Conservation (phyloP, 2,888 invertebrate species). For the Sthenelais limicola region DNA sequence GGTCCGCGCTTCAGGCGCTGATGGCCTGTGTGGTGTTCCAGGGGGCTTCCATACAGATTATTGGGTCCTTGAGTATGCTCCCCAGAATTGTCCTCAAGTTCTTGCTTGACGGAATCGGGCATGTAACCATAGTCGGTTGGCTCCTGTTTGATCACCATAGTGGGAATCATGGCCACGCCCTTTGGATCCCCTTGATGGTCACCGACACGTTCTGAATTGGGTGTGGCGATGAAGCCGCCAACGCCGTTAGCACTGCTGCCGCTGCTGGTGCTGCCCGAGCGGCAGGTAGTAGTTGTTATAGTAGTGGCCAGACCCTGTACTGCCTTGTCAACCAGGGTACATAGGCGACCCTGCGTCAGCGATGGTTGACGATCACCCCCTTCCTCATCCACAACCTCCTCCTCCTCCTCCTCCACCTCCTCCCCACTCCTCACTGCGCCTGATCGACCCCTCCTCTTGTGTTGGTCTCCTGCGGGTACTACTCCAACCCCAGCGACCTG, state of each 20-base stretch:
- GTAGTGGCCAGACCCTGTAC: no score
- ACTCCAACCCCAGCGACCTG: no score
- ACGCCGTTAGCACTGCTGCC: not conserved
- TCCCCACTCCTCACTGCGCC: no score
- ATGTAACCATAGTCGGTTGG: constrained; percentile 8
- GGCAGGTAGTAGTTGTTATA: no score
- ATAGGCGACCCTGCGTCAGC: no score
- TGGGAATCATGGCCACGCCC: constrained; percentile 27
- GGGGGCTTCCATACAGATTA: constrained; percentile 3
- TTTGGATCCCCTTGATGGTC: not conserved
- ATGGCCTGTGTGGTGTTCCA: not conserved
- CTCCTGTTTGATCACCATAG: constrained; percentile 30
- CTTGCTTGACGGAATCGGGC: constrained; percentile 25
- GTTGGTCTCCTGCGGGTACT: not conserved
- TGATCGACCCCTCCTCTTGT: constrained; percentile 13
- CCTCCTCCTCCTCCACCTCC: no score
- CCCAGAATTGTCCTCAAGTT: constrained; percentile 13
- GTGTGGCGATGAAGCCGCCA: not conserved
- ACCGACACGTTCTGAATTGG: no score
- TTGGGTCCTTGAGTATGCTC: not conserved
- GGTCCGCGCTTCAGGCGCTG: constrained; percentile 26
- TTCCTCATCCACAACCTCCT: no score
- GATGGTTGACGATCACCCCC: not conserved
- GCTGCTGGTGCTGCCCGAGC: no score
- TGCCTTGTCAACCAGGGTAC: no score